These are phyloP conservation scores for Cyclophora albipunctata DNA, from an alignment of 2,888 invertebrate genomes.

Conservation along the genomic window DNA sequence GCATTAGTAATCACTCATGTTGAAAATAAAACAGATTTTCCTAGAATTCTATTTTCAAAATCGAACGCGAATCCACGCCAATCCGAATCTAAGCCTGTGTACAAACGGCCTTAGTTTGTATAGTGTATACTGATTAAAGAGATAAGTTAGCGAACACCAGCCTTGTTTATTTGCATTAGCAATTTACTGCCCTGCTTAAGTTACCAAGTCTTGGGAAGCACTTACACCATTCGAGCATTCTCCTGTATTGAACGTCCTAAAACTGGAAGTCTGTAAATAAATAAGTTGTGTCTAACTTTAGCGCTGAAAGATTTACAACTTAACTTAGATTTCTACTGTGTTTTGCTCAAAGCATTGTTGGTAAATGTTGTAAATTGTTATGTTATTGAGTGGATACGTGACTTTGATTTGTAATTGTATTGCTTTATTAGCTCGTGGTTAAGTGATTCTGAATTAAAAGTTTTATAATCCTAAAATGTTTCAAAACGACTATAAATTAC, in stretches of 20 bases:
- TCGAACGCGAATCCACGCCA: neutral
- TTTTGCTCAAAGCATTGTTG: no score
- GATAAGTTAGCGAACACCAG: constrained; percentile 23
- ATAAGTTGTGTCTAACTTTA: constrained; percentile 16
- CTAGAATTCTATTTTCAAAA: no score
- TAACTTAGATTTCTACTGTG: constrained; percentile 11
- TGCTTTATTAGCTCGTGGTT: no score
- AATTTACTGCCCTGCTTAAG: constrained; percentile 27
- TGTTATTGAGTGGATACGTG: no score
- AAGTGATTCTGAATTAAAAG: no score
- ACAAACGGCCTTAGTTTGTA: neutral
- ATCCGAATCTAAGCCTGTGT: neutral
- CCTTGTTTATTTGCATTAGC: constrained; percentile 29
- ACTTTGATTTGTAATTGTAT: no score
- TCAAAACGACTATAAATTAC: no score
- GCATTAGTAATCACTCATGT: no score
- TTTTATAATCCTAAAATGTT: no score
- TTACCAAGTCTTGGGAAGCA: constrained; percentile 23
- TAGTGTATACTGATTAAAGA: constrained; percentile 18
- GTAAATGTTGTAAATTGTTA: no score
- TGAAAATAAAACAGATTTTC: no score
- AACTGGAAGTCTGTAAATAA: constrained; percentile 10
- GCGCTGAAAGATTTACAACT: constrained; percentile 15
- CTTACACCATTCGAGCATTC: neutral
- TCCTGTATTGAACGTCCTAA: neutral